Evolutionary conservation across 2,888 invertebrate genomes (phyloP).

Genomic region (Pollenia angustigena): DNA sequence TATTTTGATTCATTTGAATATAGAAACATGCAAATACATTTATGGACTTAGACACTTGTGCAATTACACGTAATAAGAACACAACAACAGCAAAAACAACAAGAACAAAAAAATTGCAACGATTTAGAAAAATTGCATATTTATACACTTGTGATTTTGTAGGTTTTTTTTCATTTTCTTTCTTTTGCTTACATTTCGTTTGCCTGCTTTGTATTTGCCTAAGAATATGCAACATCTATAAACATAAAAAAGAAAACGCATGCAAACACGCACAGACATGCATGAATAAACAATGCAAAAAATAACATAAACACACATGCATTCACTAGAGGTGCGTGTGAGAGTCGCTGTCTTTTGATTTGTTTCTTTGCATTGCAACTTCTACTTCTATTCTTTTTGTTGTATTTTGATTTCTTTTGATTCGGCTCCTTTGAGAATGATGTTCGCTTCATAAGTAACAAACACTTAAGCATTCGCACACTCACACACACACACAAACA

Average conservation of each 20-base stretch:
- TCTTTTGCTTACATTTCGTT: slow-evolving; percentile 2
- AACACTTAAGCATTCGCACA: neutral
- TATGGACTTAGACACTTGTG: slow-evolving; percentile 45
- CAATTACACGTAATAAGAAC: slow-evolving; percentile 49
- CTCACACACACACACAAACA: neutral
- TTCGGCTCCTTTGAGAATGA: slow-evolving; percentile 55
- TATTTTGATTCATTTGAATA: slow-evolving; percentile 39
- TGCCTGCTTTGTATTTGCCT: slow-evolving; percentile 45
- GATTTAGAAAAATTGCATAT: slow-evolving; percentile 67
- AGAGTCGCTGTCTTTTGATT: slow-evolving; percentile 50
- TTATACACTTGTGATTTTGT: slow-evolving; percentile 60
- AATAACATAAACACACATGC: slow-evolving; percentile 29
- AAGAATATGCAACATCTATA: slow-evolving; percentile 32
- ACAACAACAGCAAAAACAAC: slow-evolving; percentile 55
- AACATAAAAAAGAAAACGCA: slow-evolving; percentile 30
- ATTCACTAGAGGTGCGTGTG: slow-evolving; percentile 27
- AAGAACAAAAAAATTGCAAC: slow-evolving; percentile 31
- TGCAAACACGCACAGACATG: neutral
- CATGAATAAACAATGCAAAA: slow-evolving; percentile 30
- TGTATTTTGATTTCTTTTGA: slow-evolving; percentile 48
- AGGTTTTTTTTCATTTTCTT: neutral
- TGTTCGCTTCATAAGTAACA: slow-evolving; percentile 39
- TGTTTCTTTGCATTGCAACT: neutral
- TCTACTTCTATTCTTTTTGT: slow-evolving; percentile 36
- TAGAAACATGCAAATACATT: neutral